A percentile compares a stretch with the other conserved stretches of the same genome.
These are phyloP conservation scores for Ambastaia sidthimunki DNA, from an alignment of 2,797 vertebrate genomes.

Conservation along the genomic window DNA sequence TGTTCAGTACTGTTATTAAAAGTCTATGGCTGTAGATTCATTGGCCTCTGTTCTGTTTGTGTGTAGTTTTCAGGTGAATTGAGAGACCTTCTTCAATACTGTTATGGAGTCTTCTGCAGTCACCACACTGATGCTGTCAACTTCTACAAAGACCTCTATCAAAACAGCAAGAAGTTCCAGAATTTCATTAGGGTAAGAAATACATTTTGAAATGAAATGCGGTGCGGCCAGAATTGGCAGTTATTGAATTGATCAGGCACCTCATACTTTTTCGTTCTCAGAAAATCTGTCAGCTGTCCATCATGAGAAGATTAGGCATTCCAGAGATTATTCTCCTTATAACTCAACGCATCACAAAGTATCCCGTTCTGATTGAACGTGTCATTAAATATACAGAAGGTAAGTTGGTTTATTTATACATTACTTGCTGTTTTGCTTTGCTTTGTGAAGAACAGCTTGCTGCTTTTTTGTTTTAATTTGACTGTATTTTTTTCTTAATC, in stretches of 20 bases:
- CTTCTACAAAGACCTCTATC: constrained; percentile 88
- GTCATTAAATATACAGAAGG: constrained; percentile 92
- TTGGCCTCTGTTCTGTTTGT: neutral
- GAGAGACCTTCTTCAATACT: constrained; percentile 81
- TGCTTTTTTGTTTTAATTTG: no score
- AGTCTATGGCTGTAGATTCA: neutral
- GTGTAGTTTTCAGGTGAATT: constrained; percentile 87
- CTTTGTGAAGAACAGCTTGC: neutral
- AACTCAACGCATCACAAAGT: constrained; percentile 96
- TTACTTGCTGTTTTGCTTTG: neutral
- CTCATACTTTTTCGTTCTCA: constrained; percentile 59
- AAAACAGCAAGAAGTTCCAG: constrained; percentile 92
- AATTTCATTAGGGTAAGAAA: constrained; percentile 83
- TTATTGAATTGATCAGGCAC: neutral
- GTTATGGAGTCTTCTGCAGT: constrained; percentile 87
- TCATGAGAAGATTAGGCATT: constrained; percentile 86
- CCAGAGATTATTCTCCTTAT: constrained; percentile 92
- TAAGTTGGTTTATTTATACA: constrained; percentile 57
- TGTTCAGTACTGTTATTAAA: neutral
- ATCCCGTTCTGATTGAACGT: constrained; percentile 91
- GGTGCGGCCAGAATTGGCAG: neutral
- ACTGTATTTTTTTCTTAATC: no score
- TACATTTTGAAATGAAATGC: neutral
- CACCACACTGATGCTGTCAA: constrained; percentile 82
- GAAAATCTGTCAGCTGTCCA: constrained; percentile 88